Base-by-base conservation (phyloP, 2,888 invertebrate genomes). In the Apoda limacodes region DNA sequence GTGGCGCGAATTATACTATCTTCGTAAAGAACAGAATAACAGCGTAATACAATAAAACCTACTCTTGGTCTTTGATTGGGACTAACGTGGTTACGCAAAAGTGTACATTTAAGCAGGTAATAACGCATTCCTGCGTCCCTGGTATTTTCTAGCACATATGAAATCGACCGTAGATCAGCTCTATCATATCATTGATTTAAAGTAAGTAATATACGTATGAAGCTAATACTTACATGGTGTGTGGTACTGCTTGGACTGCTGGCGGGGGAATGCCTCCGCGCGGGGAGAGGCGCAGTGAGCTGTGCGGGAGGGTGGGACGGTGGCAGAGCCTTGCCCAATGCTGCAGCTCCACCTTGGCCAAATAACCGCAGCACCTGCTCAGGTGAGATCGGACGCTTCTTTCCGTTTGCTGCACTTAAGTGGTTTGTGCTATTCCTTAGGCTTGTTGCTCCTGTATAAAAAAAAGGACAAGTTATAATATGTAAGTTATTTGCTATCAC, bases 301-400 rank as follows among this genome's bases (percentile, higher is more conserved):
- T 78, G 82, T 28, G 83, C 78, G 5, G 72, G 63, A 2, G 80
- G 82, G 28, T 83, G 78, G 22, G 78, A 74, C 2, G 78, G 78
- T 22, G 78, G 78, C 45, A 80, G 53, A 1, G 78, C 78, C 40
- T 78, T 78, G 47, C 78, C 78, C 37, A 80, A 57, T 40, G 78
- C 76, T 25, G 80, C 75, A 9, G 78, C 70, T 7, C 76, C 76
- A 11, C 80, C 80, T 48, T 82, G 81, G 39, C 85, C 85, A 50
- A 86, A 85, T 60, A 86, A 64, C 62, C 88, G 83, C 51, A 88
- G 71, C 54, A 88, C 88, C 78, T 93, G 92, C 80, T 93, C 93
- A 39, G 93, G 93, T 26, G 92, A 92, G 46, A 93, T 92, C 40
- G 90, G 88, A 37, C 89, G 82, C 65, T 90, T 90, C 72, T 89